A percentile compares a stretch with the other conserved stretches of the same genome.
phyloP scores from a whole-genome alignment of 2,113 vertebrate genomes.

The Rostratula benghalensis region DNA sequence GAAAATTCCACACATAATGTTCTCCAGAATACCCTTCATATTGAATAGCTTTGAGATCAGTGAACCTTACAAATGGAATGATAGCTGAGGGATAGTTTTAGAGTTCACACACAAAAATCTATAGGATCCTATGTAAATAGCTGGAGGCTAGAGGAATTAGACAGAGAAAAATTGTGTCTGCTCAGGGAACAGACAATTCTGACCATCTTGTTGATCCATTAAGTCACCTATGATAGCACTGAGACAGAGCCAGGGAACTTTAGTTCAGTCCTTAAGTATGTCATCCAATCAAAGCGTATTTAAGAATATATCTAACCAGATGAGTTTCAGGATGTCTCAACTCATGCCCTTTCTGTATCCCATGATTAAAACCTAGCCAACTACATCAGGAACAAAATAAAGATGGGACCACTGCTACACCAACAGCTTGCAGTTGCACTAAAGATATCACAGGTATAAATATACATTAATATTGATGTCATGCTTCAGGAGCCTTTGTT shows the following conservation, averaged over 20 bases:
- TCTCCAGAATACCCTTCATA: neutral
- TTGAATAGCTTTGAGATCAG: neutral
- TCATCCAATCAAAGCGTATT: conserved; percentile 34
- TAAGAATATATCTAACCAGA: conserved; percentile 33
- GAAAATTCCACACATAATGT: neutral
- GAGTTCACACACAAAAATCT: conserved; percentile 38
- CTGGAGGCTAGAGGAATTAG: conserved; percentile 52
- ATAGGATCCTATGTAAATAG: conserved; percentile 59
- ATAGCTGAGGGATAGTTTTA: conserved; percentile 29
- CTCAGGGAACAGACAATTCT: conserved; percentile 21
- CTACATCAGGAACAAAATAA: neutral
- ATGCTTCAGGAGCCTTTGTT: neutral
- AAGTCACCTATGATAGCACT: neutral
- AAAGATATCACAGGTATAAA: neutral
- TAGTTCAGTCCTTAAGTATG: conserved; percentile 58
- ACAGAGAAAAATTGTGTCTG: conserved; percentile 50
- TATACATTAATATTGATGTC: neutral
- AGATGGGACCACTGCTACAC: neutral
- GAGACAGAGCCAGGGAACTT: conserved; percentile 34
- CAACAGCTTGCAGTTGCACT: neutral
- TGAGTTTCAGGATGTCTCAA: neutral
- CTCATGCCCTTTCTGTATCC: conserved; percentile 1
- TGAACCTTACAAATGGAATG: conserved; percentile 38
- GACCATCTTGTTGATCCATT: conserved; percentile 37
- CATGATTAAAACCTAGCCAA: neutral